These are phyloP conservation scores for Athripsodes cinereus DNA, from an alignment of 2,888 invertebrate species.

Conservation along the genomic window DNA sequence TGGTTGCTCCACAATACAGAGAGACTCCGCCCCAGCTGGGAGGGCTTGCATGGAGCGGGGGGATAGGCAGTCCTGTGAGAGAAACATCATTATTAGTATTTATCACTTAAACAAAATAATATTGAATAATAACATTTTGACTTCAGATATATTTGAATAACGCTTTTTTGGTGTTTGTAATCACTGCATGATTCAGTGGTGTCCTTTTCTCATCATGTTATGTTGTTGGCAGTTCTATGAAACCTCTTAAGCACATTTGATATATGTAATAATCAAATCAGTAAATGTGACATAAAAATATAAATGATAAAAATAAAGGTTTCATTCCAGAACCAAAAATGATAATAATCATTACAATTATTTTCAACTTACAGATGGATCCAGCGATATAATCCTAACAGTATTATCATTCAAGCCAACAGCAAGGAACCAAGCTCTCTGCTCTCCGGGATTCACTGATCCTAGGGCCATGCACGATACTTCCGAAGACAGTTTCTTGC, in stretches of 20 bases:
- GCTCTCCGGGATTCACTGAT: constrained; percentile 91
- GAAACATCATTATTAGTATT: neutral
- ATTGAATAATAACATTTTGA: no score
- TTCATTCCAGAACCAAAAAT: no score
- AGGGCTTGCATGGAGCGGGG: constrained; percentile 95
- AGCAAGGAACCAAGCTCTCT: constrained; percentile 90
- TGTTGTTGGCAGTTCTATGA: neutral
- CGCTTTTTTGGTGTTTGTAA: constrained; percentile 36
- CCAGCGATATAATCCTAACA: constrained; percentile 94
- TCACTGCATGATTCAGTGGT: constrained; percentile 46
- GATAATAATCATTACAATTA: constrained; percentile 5
- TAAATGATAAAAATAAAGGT: constrained; percentile 5
- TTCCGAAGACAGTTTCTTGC: constrained; percentile 94
- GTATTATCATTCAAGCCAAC: constrained; percentile 95
- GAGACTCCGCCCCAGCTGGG: constrained; percentile 92
- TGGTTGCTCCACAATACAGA: constrained; percentile 88
- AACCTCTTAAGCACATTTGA: neutral
- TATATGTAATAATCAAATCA: no score
- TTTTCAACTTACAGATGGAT: constrained; percentile 64
- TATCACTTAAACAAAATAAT: neutral
- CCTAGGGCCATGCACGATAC: constrained; percentile 98
- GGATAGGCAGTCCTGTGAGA: constrained; percentile 76
- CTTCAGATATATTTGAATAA: constrained; percentile 27
- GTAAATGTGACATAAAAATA: no score
- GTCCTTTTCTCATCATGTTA: constrained; percentile 49